Evolutionary conservation across 2,797 vertebrate genomes (phyloP), one percentile per base, ranked within the genome.

Genomic region (Darevskia nairensis): DNA sequence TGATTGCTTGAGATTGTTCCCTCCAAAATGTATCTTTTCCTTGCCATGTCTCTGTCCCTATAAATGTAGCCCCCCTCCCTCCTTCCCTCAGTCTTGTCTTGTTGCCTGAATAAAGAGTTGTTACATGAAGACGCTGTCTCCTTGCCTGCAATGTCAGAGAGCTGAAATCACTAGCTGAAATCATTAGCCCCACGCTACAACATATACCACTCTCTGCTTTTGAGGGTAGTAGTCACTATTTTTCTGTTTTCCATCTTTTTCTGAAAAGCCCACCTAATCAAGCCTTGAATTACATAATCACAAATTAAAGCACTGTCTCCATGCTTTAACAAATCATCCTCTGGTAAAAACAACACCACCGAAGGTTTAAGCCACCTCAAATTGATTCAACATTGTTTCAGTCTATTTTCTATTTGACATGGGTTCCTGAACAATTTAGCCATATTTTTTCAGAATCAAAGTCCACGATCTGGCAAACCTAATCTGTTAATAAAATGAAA

Each of bases 401-500:
- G 75, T 13, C 25, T 6, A 84, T 91, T 92, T 95, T 94, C 93
- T 94, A 92, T 84, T 94, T 95, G 89, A 92, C 93, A 92, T 94
- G 88, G 85, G 82, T 93, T 93, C 85, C 76, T 46, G 86, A 64
- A 64, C 64, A 68, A 92, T 89, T 95, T 80, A 94, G 82, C 69
- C 68, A 89, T 80, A 9, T 94, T 96, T 55, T 94, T 94, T 92
- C 89, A 72, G 89, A 93, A 97, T 96, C 92, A 91, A 94, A 96
- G 92, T 93, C 94, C 89, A 95, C 29, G 90, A 96, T 95, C 92
- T 96, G 87, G 86, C 91, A 96, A 96, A 89, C 78, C 80, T 96
- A 94, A 94, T 96, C 93, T 96, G 91, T 93, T 96, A 96, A 94
- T 96, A 96, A 97, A 96, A 97, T 92, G 90, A 95, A 97, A 97